phyloP scores from a whole-genome alignment of 2,797 vertebrate species.

The Poeciliopsis paucimaculata region DNA sequence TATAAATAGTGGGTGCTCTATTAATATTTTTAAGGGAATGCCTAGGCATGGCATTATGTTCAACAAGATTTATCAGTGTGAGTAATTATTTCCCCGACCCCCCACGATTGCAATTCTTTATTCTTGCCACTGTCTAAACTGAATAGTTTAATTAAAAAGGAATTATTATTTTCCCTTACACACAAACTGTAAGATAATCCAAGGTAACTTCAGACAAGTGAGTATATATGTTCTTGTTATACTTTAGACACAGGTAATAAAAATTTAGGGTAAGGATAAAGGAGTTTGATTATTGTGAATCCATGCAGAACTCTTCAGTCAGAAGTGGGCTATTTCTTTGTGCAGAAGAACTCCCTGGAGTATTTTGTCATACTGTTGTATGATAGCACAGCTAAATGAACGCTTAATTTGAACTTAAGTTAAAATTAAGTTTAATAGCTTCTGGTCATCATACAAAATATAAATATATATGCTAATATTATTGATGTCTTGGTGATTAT shows the following conservation, averaged over 20 bases:
- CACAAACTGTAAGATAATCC: constrained; percentile 46
- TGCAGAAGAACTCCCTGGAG: no score
- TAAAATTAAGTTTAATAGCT: no score
- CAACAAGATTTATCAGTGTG: constrained; percentile 71
- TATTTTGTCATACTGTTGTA: no score
- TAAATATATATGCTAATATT: no score
- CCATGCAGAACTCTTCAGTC: constrained; percentile 34
- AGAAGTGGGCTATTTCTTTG: constrained; percentile 39
- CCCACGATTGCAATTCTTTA: constrained; percentile 74
- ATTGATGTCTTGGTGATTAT: no score
- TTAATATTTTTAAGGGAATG: constrained; percentile 67
- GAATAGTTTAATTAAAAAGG: constrained; percentile 78
- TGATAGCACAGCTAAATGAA: no score
- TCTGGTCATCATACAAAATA: no score
- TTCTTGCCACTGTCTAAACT: constrained; percentile 76
- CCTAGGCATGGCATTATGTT: constrained; percentile 59
- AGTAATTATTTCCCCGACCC: constrained; percentile 74
- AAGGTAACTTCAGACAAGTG: constrained; percentile 53
- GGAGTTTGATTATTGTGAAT: constrained; percentile 32
- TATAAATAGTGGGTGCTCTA: constrained; percentile 59
- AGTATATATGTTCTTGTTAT: constrained; percentile 37
- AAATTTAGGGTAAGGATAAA: background rate
- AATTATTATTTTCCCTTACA: constrained; percentile 69
- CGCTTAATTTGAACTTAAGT: no score
- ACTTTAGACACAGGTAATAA: constrained; percentile 19